Percentiles rank a stretch among this genome's conserved stretches.
Conservation (phyloP, 2,113 vertebrate species). For the Meriones unguiculatus region DNA sequence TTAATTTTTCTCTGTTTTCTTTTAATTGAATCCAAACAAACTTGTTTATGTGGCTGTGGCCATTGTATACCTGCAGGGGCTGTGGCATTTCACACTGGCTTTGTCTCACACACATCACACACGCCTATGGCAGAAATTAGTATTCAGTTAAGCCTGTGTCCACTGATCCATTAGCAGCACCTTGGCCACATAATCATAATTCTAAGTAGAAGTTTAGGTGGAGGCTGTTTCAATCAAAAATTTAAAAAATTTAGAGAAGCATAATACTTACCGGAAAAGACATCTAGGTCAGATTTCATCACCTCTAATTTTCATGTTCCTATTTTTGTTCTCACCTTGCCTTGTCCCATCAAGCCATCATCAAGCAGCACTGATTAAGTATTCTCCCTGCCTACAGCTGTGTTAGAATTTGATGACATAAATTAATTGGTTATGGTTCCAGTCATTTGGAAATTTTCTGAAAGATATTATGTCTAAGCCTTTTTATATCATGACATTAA, state of each 20-base stretch:
- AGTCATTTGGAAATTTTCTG: constrained; percentile 73
- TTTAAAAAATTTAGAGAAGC: constrained; percentile 64
- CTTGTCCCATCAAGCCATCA: constrained; percentile 67
- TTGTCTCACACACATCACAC: neutral
- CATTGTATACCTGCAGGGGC: neutral
- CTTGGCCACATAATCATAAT: constrained; percentile 58
- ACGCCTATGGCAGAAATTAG: constrained; percentile 37
- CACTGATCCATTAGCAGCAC: constrained; percentile 46
- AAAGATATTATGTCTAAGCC: constrained; percentile 30
- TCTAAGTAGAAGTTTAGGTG: constrained; percentile 52
- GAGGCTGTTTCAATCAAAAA: constrained; percentile 66
- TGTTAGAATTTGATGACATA: constrained; percentile 68
- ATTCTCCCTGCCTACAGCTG: constrained; percentile 63
- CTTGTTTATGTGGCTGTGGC: neutral
- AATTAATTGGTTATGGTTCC: constrained; percentile 76
- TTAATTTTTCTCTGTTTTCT: neutral
- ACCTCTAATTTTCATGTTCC: constrained; percentile 76
- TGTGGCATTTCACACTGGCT: neutral
- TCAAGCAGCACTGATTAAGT: constrained; percentile 65
- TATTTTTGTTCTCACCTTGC: constrained; percentile 73
- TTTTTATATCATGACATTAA: constrained; percentile 68
- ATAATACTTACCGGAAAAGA: constrained; percentile 67
- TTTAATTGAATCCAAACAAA: neutral
- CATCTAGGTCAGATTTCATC: constrained; percentile 73
- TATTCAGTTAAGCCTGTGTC: constrained; percentile 26